Evolutionary conservation across 2,113 vertebrate species (phyloP), one percentile per base, ranked within the genome.

Genomic region (Pteruthius melanotis): DNA sequence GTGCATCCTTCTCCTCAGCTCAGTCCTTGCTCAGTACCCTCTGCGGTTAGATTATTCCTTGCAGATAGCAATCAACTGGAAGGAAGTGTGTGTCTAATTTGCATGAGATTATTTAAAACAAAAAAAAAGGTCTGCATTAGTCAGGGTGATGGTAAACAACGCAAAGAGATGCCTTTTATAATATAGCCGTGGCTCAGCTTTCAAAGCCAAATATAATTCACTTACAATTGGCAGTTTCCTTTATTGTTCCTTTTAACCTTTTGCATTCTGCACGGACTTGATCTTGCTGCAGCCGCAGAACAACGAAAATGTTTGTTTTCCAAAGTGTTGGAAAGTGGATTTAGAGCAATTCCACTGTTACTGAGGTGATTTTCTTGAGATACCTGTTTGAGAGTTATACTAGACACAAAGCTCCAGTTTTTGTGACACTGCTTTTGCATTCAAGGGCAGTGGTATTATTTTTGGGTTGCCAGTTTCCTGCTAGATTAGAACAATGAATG

Each of bases 61-160:
- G 97, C 98, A 98, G 98, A 98, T 98, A 98, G 98, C 98, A 98
- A 98, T 98, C 98, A 98, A 98, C 98, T 98, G 97, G 98, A 98
- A 98, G 98, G 98, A 98, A 98, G 98, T 98, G 96, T 98, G 98
- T 98, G 98, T 98, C 98, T 98, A 98, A 98, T 98, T 98, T 98
- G 98, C 98, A 98, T 98, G 98, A 98, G 98, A 98, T 98, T 98
- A 98, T 98, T 98, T 98, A 98, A 98, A 98, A 98, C 97, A 97
- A 98, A 98, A 98, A 98, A 98, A 98, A 98, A 97, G 97, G 96
- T 98, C 97, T 98, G 97, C 98, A 98, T 98, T 98, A 98, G 98
- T 98, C 98, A 98, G 98, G 98, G 97, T 98, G 97, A 98, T 98
- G 98, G 98, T 98, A 98, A 98, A 98, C 98, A 98, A 98, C 86